Evolutionary conservation across 1,140 invertebrate species (phyloP).

Genomic region (Pseudoatta argentina): DNA sequence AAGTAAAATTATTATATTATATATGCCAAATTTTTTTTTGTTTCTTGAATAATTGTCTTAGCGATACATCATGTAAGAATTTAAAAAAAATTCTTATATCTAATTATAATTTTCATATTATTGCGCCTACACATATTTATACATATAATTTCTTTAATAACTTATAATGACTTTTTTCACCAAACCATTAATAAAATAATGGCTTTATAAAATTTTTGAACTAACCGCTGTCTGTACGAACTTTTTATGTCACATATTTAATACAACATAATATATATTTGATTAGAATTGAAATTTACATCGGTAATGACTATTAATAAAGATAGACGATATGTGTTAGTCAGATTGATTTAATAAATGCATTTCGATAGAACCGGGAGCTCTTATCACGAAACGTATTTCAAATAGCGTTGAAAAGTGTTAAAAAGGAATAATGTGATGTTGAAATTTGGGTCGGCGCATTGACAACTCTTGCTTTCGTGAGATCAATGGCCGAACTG

Average conservation of each 20-base stretch:
- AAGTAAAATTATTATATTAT: background rate
- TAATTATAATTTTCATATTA: background rate
- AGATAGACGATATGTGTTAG: background rate
- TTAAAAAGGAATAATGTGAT: slow-evolving; percentile 18
- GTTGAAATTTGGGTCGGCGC: slow-evolving; percentile 51
- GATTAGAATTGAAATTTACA: slow-evolving; percentile 25
- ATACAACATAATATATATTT: slow-evolving; percentile 31
- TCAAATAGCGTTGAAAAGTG: slow-evolving; percentile 3
- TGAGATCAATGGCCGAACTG: slow-evolving; percentile 56
- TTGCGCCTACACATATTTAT: background rate
- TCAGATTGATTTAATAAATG: slow-evolving; percentile 11
- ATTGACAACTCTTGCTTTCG: slow-evolving; percentile 63
- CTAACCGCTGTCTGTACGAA: background rate
- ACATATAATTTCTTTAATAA: background rate
- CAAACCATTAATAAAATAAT: background rate
- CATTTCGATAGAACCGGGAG: background rate
- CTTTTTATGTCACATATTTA: slow-evolving; percentile 36
- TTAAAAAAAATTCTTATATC: background rate
- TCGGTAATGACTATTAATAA: slow-evolving; percentile 16
- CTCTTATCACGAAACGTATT: slow-evolving; percentile 10
- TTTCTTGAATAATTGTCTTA: background rate
- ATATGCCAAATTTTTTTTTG: background rate
- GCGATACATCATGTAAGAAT: background rate
- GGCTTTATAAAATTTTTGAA: background rate
- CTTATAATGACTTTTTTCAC: background rate